phyloP scores from a whole-genome alignment of 2,888 invertebrate species.

The Euproctis similis region DNA sequence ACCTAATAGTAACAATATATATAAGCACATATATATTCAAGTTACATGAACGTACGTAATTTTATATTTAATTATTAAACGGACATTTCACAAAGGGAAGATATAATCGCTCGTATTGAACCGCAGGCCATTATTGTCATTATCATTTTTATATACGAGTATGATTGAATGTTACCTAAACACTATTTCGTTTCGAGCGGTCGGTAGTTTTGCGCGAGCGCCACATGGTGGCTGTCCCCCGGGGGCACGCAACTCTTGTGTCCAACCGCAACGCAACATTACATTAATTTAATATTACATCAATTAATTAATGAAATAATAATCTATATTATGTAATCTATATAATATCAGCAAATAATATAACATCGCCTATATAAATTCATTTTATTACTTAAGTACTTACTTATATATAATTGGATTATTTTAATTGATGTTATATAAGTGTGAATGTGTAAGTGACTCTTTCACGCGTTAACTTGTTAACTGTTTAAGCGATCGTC shows the following conservation, averaged over 20 bases:
- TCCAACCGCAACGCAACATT: constrained; percentile 58
- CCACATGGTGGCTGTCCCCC: constrained; percentile 57
- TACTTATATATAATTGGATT: too few species aligned
- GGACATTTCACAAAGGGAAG: constrained; percentile 32
- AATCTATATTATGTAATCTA: background rate
- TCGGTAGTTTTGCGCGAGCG: constrained; percentile 21
- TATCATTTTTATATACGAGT: constrained; percentile 47
- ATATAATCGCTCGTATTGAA: constrained; percentile 36
- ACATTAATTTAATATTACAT: constrained; percentile 61
- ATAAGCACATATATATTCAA: too few species aligned
- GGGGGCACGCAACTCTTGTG: constrained; percentile 44
- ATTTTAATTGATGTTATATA: too few species aligned
- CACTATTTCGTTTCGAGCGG: constrained; percentile 23
- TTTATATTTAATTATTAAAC: constrained; percentile 33
- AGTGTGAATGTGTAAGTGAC: too few species aligned
- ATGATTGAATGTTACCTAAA: constrained; percentile 31
- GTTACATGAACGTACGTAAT: constrained; percentile 26
- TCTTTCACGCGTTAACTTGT: too few species aligned
- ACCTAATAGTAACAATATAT: too few species aligned
- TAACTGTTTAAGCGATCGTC: too few species aligned
- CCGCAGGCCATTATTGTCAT: constrained; percentile 36
- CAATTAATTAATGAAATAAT: constrained; percentile 32
- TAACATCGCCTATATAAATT: too few species aligned
- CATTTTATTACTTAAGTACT: too few species aligned
- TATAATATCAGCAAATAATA: background rate